Evolutionary conservation across 2,113 vertebrate species (phyloP).

Genomic region (Toxostoma redivivum): DNA sequence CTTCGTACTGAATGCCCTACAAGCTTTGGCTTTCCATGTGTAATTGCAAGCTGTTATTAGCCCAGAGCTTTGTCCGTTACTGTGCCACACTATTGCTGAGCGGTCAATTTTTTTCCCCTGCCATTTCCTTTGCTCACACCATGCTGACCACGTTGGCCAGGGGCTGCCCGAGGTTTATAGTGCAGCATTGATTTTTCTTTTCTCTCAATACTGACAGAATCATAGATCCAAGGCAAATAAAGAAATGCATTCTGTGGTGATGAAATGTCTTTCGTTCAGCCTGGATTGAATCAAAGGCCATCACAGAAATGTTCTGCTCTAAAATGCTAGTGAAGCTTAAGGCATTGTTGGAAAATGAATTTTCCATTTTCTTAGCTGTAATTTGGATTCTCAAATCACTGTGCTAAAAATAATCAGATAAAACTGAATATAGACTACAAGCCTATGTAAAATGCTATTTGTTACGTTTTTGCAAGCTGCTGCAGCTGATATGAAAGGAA

Average conservation of each 20-base stretch:
- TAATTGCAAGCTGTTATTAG: slow-evolving; percentile 84
- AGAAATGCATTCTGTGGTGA: slow-evolving; percentile 94
- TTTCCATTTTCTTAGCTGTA: slow-evolving; percentile 73
- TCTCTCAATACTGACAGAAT: slow-evolving; percentile 97
- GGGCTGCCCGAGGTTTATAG: slow-evolving; percentile 82
- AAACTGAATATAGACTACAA: slow-evolving; percentile 56
- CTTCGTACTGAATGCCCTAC: slow-evolving; percentile 73
- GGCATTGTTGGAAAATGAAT: slow-evolving; percentile 77
- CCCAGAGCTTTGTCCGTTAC: slow-evolving; percentile 79
- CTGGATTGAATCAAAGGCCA: slow-evolving; percentile 88
- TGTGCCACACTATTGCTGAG: slow-evolving; percentile 82
- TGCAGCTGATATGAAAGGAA: slow-evolving; percentile 20
- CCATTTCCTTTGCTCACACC: slow-evolving; percentile 83
- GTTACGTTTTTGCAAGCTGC: slow-evolving; percentile 36
- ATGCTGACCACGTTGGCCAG: slow-evolving; percentile 83
- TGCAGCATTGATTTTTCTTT: slow-evolving; percentile 94
- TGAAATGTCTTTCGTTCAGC: slow-evolving; percentile 93
- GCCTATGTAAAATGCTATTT: slow-evolving; percentile 63
- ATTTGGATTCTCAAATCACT: slow-evolving; percentile 68
- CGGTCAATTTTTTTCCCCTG: slow-evolving; percentile 81
- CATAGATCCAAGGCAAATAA: slow-evolving; percentile 98
- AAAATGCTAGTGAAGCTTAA: slow-evolving; percentile 73
- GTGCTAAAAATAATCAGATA: slow-evolving; percentile 68
- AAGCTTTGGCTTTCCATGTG: slow-evolving; percentile 79
- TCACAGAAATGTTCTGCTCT: slow-evolving; percentile 75